Base-by-base conservation (phyloP, 2,797 vertebrate species). In the Sebastes itinus region DNA sequence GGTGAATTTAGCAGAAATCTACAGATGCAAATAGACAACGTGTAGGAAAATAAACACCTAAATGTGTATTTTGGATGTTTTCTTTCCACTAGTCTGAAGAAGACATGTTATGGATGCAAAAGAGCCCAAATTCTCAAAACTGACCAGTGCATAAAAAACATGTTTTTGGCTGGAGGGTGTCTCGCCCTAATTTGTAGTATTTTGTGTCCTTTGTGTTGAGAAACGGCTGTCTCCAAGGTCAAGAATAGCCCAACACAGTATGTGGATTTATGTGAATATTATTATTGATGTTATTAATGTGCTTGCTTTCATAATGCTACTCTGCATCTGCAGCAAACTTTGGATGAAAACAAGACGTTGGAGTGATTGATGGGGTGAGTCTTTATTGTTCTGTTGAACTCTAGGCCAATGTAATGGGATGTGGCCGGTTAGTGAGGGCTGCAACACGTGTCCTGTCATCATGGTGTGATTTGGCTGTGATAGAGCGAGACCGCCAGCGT, bases 391-490 rank as follows among this genome's bases (percentile, higher is more conserved):
- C 52, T 56, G 33, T 38, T 74, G 49, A 52, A 56, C 52, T 49
- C 35, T 63, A 56, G 54, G 54, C 54, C 54, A 11, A 66, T 64
- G 70, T 78, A 69, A 76, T 62, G 33, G 20, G 20, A 76, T 69
- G 68, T 58, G 35, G 46, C 55, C 52, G 11, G 33, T 63, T 30
- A 59, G 14, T n/a, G 55, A 69, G 75, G 32, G 62, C 42, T 7
- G 3, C 56, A 58, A 46, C 63, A 55, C 5, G 9, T 32, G n/a
- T 32, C 13, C 66, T 32, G 67, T 83, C 72, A 76, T 12, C 8
- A 18, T 32, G 55, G 8, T 32, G 58, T 56, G 72, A 68, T 72
- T 60, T 55, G 27, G 23, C 59, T 2, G 10, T 73, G 73, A 77
- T 16, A 60, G 60, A 84, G 63, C n/a, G n/a, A 69, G 52, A 68